These are phyloP conservation scores for Melinaea marsaeus DNA, from an alignment of 2,888 invertebrate species.

Conservation along the genomic window DNA sequence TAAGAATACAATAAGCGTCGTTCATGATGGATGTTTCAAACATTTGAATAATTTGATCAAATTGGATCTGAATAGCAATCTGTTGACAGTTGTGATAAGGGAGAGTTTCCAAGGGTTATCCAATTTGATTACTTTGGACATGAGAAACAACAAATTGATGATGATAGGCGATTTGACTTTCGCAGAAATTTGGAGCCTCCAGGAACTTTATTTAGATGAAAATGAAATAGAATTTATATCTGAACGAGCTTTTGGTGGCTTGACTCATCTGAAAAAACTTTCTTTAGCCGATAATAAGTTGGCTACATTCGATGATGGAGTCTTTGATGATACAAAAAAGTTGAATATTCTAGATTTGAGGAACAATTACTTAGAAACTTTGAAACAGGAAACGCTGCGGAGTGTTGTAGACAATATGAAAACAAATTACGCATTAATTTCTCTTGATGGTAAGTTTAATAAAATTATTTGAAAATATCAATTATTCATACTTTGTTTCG, in stretches of 20 bases:
- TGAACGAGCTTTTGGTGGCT: conserved; percentile 86
- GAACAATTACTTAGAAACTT: conserved; percentile 85
- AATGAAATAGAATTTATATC: conserved; percentile 86
- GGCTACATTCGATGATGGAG: conserved; percentile 82
- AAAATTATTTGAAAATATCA: too few relatives aligned
- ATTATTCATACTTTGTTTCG: too few relatives aligned
- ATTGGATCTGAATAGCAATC: conserved; percentile 87
- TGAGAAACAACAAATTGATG: conserved; percentile 86
- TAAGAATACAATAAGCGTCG: conserved; percentile 88
- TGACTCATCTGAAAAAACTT: conserved; percentile 84
- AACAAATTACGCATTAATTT: conserved; percentile 84
- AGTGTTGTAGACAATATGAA: conserved; percentile 84
- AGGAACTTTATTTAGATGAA: conserved; percentile 83
- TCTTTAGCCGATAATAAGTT: conserved; percentile 87
- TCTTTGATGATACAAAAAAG: conserved; percentile 83
- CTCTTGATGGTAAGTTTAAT: conserved; percentile 83
- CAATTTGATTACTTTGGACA: conserved; percentile 83
- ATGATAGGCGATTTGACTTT: conserved; percentile 90
- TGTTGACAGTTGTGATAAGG: conserved; percentile 84
- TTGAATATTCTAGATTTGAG: conserved; percentile 86
- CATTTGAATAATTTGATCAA: conserved; percentile 85
- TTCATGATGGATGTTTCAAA: conserved; percentile 91
- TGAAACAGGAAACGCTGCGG: conserved; percentile 84
- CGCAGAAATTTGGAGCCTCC: conserved; percentile 86
- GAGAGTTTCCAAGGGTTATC: conserved; percentile 88